Base-by-base conservation (phyloP, 1,140 invertebrate species). In the Apis dorsata region DNA sequence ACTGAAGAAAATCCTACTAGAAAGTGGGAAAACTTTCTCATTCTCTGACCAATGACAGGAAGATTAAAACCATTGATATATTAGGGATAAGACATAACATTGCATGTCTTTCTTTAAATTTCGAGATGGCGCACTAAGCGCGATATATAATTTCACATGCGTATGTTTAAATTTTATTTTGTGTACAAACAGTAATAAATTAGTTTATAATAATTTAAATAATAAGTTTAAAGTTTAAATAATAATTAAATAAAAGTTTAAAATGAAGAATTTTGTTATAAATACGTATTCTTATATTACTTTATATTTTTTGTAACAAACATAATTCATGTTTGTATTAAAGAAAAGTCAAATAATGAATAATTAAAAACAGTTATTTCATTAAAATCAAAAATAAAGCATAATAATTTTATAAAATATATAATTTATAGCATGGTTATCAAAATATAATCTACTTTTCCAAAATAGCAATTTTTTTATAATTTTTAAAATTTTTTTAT, bases 1-100 rank as follows among this genome's bases (percentile, higher is more conserved):
- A 93, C 92, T 93, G 90, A 86, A 68, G 34, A 34, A 59, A 66
- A 53, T 49, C 51, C 49, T 60, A 69, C 44, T 77, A 77, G 74
- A 83, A 78, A 83, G 81, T 83, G 75, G 72, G 63, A 76, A 76
- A 34, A 65, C 71, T 75, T 81, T 76, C 72, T 63, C 72, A 65
- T 81, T 76, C 72, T 21, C 63, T 13, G 17, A 49, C 72, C 72
- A 57, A 24, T 28, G 62, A 57, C 60, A 34, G 9, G 21, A 53
- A 71, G 70, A 73, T 80, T 80, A 80, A 80, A 75, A 19, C 72
- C 72, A 75, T 76, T 60, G 63, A 81, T 76, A 11, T 60, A 81
- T 66, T 21, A n/a, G 2, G 55, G n/a, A 68, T 68, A 80, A 80
- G 78, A 75, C n/a, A 57, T 62, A 81, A 75, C 62, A 24, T 66